Conservation (phyloP, 2,888 invertebrate genomes). For the Schrankia costaestrigalis region DNA sequence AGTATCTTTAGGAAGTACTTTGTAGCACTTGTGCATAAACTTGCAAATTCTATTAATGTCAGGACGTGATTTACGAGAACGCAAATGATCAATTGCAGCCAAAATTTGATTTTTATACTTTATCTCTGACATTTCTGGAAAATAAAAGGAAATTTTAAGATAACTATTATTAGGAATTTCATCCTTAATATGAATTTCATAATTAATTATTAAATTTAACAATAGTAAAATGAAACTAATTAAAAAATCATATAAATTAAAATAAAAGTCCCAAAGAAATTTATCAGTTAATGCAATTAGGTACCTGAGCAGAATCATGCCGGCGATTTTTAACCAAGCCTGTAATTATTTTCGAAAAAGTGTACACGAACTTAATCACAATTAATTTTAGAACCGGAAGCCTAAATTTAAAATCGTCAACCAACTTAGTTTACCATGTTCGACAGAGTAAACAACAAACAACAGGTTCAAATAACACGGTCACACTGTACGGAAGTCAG, state of each 20-base stretch:
- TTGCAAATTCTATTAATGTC: constrained; percentile 91
- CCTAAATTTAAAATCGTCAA: background rate
- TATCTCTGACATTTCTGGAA: constrained; percentile 81
- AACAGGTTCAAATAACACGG: too few species aligned
- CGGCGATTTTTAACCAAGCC: constrained; percentile 54
- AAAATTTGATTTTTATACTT: constrained; percentile 88
- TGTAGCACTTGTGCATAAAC: constrained; percentile 87
- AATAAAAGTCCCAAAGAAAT: background rate
- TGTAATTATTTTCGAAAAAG: too few species aligned
- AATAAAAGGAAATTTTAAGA: too few species aligned
- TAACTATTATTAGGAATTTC: too few species aligned
- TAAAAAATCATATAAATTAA: background rate
- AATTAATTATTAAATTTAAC: too few species aligned
- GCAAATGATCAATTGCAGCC: constrained; percentile 91
- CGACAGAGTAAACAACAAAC: too few species aligned
- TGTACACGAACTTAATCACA: too few species aligned
- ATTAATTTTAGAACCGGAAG: background rate
- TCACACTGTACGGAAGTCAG: too few species aligned
- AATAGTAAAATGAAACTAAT: constrained; percentile 13
- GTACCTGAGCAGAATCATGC: constrained; percentile 70
- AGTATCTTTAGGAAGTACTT: constrained; percentile 84
- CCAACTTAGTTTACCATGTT: background rate
- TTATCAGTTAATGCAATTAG: background rate
- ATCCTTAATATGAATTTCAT: too few species aligned
- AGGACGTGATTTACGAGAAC: constrained; percentile 91